These are phyloP conservation scores for Cichlasoma orientale DNA, from an alignment of 2,797 vertebrate genomes.

Conservation along the genomic window DNA sequence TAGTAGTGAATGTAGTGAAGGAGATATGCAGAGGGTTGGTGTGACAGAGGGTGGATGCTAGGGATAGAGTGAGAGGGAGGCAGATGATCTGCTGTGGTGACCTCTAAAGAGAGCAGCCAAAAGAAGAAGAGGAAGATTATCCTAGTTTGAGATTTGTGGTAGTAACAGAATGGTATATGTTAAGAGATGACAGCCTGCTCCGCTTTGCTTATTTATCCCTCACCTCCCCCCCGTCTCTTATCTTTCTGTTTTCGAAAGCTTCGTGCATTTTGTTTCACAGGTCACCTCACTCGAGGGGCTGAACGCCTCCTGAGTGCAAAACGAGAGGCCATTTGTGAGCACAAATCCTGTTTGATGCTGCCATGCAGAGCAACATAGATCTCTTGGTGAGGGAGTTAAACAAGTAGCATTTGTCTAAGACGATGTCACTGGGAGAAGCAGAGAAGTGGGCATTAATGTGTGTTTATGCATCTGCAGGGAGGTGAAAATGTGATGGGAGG, in stretches of 20 bases:
- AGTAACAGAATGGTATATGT: background rate
- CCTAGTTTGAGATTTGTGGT: too few relatives aligned
- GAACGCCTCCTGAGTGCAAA: constrained; percentile 41
- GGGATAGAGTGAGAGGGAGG: background rate
- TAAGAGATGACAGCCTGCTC: background rate
- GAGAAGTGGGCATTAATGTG: constrained; percentile 45
- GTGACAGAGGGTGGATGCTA: background rate
- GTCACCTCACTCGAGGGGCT: constrained; percentile 39
- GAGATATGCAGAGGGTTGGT: background rate
- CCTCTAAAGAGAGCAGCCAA: too few relatives aligned
- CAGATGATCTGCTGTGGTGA: too few relatives aligned
- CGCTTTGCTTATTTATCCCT: constrained; percentile 23
- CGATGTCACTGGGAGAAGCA: constrained; percentile 31
- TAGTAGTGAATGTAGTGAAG: background rate
- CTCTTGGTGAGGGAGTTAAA: constrained; percentile 34
- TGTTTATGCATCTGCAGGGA: constrained; percentile 36
- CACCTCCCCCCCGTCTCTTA: constrained; percentile 10
- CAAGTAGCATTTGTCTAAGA: constrained; percentile 41
- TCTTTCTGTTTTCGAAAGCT: constrained; percentile 27
- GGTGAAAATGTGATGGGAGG: constrained; percentile 38
- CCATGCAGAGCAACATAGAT: constrained; percentile 31
- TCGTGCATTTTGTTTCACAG: constrained; percentile 47
- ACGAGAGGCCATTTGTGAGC: constrained; percentile 49
- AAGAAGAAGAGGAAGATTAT: too few relatives aligned
- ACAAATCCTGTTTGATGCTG: constrained; percentile 44